Base-by-base conservation (phyloP, 2,113 vertebrate species). In the Dissostichus mawsoni region DNA sequence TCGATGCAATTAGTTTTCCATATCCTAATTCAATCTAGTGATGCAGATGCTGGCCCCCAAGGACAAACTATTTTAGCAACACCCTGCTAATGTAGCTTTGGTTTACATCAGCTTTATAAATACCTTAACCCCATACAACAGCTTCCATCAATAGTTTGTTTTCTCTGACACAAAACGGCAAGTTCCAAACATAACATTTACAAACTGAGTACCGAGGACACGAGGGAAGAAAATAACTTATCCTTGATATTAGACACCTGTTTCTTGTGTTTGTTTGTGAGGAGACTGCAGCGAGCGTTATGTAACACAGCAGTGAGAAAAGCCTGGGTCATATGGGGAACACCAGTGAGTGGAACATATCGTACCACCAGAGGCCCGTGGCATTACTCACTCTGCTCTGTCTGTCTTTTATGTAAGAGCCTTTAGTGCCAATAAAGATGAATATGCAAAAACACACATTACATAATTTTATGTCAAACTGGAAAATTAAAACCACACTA, bases 71-170 rank as follows among this genome's bases (percentile, higher is more conserved):
- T 93, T 93, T 89, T 92, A 94, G 80, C 84, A 50, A 57, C 62
- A 85, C 70, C 1, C 3, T 78, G 82, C 64, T 82, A 90, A 69
- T 68, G 79, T 67, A 78, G 87, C 52, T 80, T 89, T 91, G 86
- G 92, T 92, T 94, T 94, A 94, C 90, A 92, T 83, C 63, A 74
- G 81, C 70, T 79, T 82, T 91, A 92, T 89, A 91, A 94, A 93
- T 93, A 92, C 69, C 87, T 92, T 84, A 84, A 77, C 45, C 47
- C 65, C 53, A 45, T 69, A 83, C 53, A 87, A 87, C 69, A 76
- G 76, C 76, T 65, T 69, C 68, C 56, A 59, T 82, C 64, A 77
- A 29, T 76, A 56, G 11, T 33, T 70, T 58, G 69, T 74, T 73
- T 56, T 41, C 20, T 18, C 48, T 63, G 51, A n/a, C 20, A 69